Conservation (phyloP, 1,140 invertebrate species). For the Bicyclus anynana region DNA sequence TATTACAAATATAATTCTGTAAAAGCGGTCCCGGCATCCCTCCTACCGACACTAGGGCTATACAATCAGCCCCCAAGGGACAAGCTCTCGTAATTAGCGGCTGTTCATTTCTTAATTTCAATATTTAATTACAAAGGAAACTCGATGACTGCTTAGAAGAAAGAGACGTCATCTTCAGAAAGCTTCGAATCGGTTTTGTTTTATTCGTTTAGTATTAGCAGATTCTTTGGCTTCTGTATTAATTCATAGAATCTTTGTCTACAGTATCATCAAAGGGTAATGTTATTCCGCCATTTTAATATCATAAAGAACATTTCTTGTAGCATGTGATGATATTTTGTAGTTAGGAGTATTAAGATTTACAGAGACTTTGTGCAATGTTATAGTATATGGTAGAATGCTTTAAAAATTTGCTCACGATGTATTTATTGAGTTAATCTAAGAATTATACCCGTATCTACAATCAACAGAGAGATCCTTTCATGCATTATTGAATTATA, state of each 20-base stretch:
- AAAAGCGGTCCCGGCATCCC: slow-evolving; percentile 58
- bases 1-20: slow-evolving; percentile 56
- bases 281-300: not conserved
- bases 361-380: no score
- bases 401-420: no score
- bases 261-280: slow-evolving; percentile 43
- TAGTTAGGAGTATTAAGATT: no score
- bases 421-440: no score
- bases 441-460: no score
- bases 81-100: slow-evolving; percentile 77
- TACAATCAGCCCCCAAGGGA: slow-evolving; percentile 73
- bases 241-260: slow-evolving; percentile 58
- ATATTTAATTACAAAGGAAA: slow-evolving; percentile 79
- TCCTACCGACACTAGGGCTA: slow-evolving; percentile 61
- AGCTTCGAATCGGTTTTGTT: slow-evolving; percentile 64
- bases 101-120: slow-evolving; percentile 79
- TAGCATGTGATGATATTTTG: not conserved
- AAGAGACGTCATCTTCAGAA: slow-evolving; percentile 75
- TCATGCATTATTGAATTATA: slow-evolving; percentile 14
- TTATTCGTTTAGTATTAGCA: slow-evolving; percentile 57
- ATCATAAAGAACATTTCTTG: no score
- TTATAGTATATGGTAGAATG: no score
- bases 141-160: slow-evolving; percentile 69
- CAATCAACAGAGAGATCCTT: not conserved
- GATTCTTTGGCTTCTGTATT: slow-evolving; percentile 50